Percentiles rank a stretch among this genome's conserved stretches.
phyloP scores from a whole-genome alignment of 2,797 vertebrate genomes.

The Labeo calbasu region DNA sequence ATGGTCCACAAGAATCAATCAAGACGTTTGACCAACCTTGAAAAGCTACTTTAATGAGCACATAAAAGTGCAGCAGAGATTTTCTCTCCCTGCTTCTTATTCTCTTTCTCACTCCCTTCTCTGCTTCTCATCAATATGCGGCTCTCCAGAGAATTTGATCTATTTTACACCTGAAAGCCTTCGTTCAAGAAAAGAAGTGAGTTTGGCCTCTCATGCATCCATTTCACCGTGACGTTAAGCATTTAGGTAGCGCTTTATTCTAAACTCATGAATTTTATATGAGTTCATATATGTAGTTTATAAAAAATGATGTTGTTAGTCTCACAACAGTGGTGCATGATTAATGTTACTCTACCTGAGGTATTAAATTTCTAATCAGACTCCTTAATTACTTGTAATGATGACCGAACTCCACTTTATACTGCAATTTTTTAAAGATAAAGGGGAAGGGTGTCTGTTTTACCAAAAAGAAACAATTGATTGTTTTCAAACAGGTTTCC shows the following conservation, averaged over 20 bases:
- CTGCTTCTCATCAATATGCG: conserved; percentile 46
- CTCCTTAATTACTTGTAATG: conserved; percentile 19
- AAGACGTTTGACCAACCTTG: conserved; percentile 7
- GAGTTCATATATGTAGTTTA: conserved; percentile 5
- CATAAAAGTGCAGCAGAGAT: conserved; percentile 23
- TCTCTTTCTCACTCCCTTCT: conserved; percentile 17
- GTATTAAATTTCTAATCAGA: not conserved
- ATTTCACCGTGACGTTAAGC: conserved; percentile 5
- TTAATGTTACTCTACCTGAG: conserved; percentile 25
- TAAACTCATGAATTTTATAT: conserved; percentile 34
- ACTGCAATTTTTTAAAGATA: not conserved
- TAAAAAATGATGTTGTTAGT: conserved; percentile 25
- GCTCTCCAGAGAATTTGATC: conserved; percentile 40
- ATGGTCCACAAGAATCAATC: conserved; percentile 20
- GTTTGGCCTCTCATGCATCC: conserved; percentile 11
- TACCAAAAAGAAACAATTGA: not conserved
- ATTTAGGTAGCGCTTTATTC: conserved; percentile 20
- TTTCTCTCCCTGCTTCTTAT: conserved; percentile 5
- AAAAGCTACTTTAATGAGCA: conserved; percentile 39
- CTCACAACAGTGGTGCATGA: conserved; percentile 9
- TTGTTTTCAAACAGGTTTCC: conserved; percentile 9
- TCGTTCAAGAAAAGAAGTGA: conserved; percentile 17
- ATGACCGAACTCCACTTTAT: not conserved
- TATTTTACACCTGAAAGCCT: conserved; percentile 40
- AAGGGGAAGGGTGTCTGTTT: not conserved